Evolutionary conservation across 2,888 invertebrate species (phyloP), one percentile per base, ranked within the genome.

Genomic region (Drosophila recens): DNA sequence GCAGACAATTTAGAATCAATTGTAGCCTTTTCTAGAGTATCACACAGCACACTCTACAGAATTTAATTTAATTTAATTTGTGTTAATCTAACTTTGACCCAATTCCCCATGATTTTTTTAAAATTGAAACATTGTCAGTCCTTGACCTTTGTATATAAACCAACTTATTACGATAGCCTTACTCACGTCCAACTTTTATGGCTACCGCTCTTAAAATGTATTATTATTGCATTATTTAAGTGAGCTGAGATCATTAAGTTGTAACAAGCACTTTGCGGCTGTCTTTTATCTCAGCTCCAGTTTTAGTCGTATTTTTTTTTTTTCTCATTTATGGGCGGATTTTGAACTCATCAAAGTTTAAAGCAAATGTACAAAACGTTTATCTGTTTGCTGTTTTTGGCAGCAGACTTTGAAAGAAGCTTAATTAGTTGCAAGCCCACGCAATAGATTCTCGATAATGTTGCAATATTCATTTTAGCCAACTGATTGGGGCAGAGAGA

Each of bases 381-480:
- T 62, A 71, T 70, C 65, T 33, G 34, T 67, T 52, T 57, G 51
- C 53, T 63, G 27, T 38, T 63, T 63, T 80, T 64, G 59, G 58
- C 54, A 67, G 61, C 40, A 40, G 53, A 53, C 27, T 58, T 43
- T 58, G 69, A 69, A 71, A 33, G 75, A 67, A 36, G 63, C 68
- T 89, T 89, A 87, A 83, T 83, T 83, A 83, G 85, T 52, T 65
- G 72, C 58, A 64, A 67, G 67, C 89, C 87, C 76, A 88, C 88
- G 86, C 88, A 15, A 36, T 42, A 72, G 77, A 82, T 82, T 71
- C 80, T 81, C 52, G 82, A 85, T 82, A 64, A 74, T 86, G 87
- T 72, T 74, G 78, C 90, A 86, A 73, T 74, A 71, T 69, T 71
- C 82, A 73, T 74, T 69, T 69, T 72, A 67, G 11, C 53, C 40